phyloP scores from a whole-genome alignment of 1,140 invertebrate genomes.

The Diorhabda elongata region DNA sequence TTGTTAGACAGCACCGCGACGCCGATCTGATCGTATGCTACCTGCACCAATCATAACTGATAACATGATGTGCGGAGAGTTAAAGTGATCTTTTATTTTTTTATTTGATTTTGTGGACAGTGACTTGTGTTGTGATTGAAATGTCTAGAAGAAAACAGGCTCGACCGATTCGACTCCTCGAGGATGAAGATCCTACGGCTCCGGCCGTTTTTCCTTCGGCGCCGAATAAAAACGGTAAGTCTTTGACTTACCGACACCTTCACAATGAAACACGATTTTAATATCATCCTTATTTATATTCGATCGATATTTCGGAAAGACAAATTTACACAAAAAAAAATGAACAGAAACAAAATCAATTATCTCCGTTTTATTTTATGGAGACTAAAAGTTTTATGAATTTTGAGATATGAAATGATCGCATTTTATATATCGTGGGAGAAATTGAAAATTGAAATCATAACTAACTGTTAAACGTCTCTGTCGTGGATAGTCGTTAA shows the following conservation, averaged over 20 bases:
- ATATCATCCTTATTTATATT: no score
- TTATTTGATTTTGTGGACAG: constrained; percentile 22
- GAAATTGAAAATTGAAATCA: no score
- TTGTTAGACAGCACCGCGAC: constrained; percentile 46
- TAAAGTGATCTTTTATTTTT: constrained; percentile 19
- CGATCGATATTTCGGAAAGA: no score
- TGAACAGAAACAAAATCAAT: no score
- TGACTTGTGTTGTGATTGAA: constrained; percentile 36
- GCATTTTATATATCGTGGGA: no score
- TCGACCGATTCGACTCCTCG: constrained; percentile 53
- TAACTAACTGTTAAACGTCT: no score
- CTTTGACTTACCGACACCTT: constrained; percentile 16
- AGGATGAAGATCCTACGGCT: constrained; percentile 45
- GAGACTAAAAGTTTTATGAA: no score
- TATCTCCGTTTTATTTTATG: no score
- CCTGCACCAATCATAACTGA: constrained; percentile 41
- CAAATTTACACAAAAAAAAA: no score
- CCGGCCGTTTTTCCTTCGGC: constrained; percentile 19
- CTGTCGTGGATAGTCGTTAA: no score
- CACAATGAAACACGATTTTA: no score
- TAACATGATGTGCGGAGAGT: constrained; percentile 36
- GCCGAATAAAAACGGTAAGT: constrained; percentile 33
- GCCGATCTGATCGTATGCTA: constrained; percentile 41
- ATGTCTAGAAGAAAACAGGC: constrained; percentile 62
- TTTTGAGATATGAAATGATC: no score